Evolutionary conservation across 2,113 vertebrate species (phyloP).

Genomic region (Corythoichthys haematopterus): DNA sequence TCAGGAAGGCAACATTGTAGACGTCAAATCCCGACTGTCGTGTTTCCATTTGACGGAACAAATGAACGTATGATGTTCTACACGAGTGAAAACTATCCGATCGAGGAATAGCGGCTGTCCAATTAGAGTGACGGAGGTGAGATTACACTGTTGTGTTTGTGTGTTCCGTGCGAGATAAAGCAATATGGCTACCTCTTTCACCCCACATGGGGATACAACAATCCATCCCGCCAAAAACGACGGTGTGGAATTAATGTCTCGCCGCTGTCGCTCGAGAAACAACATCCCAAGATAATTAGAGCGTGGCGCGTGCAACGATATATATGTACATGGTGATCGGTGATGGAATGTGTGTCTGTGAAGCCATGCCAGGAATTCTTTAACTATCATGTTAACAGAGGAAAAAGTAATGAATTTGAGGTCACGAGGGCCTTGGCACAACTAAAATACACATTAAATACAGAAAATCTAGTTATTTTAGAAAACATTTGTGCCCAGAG

Average conservation of each 20-base stretch:
- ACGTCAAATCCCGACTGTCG: constrained; percentile 38
- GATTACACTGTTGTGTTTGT: constrained; percentile 28
- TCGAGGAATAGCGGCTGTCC: constrained; percentile 44
- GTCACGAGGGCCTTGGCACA: background rate
- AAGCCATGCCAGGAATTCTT: background rate
- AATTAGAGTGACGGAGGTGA: constrained; percentile 53
- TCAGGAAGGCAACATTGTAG: constrained; percentile 53
- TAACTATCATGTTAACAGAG: background rate
- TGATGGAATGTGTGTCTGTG: background rate
- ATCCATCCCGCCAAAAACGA: background rate
- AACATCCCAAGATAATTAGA: background rate
- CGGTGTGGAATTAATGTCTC: background rate
- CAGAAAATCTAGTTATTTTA: background rate
- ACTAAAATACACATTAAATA: background rate
- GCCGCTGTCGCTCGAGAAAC: background rate
- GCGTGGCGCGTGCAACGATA: background rate
- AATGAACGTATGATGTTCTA: constrained; percentile 11
- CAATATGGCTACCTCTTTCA: constrained; percentile 22
- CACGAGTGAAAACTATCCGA: constrained; percentile 38
- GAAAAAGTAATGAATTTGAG: background rate
- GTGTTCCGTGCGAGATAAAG: constrained; percentile 19
- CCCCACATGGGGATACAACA: background rate
- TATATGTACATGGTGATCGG: background rate
- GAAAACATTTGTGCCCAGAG: background rate
- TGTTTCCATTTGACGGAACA: constrained; percentile 24